phyloP scores from a whole-genome alignment of 2,113 vertebrate species.

The Chloropsis hardwickii region DNA sequence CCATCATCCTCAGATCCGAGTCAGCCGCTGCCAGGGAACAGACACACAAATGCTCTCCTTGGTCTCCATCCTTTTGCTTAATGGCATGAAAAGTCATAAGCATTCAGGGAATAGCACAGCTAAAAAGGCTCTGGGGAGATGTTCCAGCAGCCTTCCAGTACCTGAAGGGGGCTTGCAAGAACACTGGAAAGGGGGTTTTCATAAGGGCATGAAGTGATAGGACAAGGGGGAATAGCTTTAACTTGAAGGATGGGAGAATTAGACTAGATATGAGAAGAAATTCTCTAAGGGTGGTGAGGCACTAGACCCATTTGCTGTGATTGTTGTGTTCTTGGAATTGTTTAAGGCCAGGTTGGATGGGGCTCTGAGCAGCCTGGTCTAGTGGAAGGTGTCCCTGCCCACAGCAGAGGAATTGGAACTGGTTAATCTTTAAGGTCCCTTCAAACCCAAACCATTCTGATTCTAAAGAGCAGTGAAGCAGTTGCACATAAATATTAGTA shows the following conservation, averaged over 20 bases:
- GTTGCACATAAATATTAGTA: constrained; percentile 7
- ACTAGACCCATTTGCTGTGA: background rate
- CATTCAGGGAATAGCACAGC: background rate
- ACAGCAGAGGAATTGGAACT: background rate
- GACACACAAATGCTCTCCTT: background rate
- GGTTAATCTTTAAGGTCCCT: background rate
- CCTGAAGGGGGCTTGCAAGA: background rate
- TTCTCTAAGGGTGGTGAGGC: background rate
- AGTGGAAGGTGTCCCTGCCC: background rate
- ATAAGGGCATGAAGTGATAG: background rate
- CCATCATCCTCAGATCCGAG: background rate
- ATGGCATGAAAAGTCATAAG: background rate
- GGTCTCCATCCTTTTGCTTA: background rate
- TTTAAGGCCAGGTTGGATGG: background rate
- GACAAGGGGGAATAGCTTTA: background rate
- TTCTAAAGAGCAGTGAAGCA: background rate
- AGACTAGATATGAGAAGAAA: background rate
- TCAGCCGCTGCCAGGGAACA: background rate
- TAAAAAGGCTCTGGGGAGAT: background rate
- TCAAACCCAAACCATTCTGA: background rate
- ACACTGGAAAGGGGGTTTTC: background rate
- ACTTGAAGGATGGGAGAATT: background rate
- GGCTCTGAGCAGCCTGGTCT: background rate
- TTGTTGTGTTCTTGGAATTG: background rate
- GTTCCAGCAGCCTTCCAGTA: background rate